Evolutionary conservation across 2,797 vertebrate genomes (phyloP), one percentile per base, ranked within the genome.

Genomic region (Leptoclinus maculatus): DNA sequence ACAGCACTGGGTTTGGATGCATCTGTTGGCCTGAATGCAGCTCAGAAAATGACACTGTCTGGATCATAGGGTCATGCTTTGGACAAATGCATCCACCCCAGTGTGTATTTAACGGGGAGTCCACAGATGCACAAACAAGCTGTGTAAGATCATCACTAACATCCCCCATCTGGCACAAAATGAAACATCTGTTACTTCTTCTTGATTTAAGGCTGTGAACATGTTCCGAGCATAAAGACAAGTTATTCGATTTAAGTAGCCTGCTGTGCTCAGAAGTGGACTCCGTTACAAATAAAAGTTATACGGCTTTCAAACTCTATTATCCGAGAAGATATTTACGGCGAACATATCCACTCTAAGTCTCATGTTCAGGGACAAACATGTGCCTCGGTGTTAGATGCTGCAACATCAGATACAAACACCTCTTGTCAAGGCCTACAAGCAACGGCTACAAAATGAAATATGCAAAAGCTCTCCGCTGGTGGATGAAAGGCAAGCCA

Each of bases 151-250:
- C 49, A 77, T 67, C 43, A 59, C 66, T 17, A 60, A 41, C 69
- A 62, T 43, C 19, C 41, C 27, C 77, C 70, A 80, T 75, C 71
- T 78, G 84, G 56, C 32, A 21, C 45, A 45, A 69, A 75, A 41
- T 27, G 12, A 72, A 80, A 83, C 84, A 78, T 75, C 80, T 86
- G 74, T 62, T 86, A 14, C 66, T 45, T 27, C 11, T 57, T 47
- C 41, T 56, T 66, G 57, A 69, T 60, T 49, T 60, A 43, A 45
- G n/a, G 56, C 66, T 34, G 49, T 32, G 39, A 71, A 49, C 53
- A 68, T 29, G 53, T n/a, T 49, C 38, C 53, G 59, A 60, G 5
- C 43, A 32, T 49, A 60, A 60, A 38, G n/a, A 47, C 45, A 7
- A 25, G 19, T 32, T 23, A 23, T 36, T 41, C 8, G 66, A 0